phyloP scores from a whole-genome alignment of 1,140 invertebrate genomes.

The Helicoverpa zea region DNA sequence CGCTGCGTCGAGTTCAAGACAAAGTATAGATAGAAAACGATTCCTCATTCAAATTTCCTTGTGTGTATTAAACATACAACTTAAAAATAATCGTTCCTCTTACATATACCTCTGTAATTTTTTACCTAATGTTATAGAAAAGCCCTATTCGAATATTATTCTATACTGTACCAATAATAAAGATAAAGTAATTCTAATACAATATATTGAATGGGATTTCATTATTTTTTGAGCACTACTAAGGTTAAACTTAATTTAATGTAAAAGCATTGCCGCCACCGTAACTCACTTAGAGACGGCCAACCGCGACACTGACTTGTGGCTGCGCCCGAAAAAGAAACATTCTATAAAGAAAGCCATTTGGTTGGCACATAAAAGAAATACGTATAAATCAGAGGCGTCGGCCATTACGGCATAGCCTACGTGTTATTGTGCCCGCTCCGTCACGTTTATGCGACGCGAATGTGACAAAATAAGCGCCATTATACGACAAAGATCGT shows the following conservation, averaged over 20 bases:
- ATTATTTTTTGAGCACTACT: slow-evolving; percentile 58
- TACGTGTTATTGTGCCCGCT: slow-evolving; percentile 77
- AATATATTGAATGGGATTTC: slow-evolving; percentile 10
- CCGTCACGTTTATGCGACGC: slow-evolving; percentile 77
- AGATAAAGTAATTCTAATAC: background rate
- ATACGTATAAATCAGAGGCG: slow-evolving; percentile 83
- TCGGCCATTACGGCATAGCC: slow-evolving; percentile 74
- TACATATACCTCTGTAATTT: no score
- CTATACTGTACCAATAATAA: background rate
- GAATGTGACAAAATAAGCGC: slow-evolving; percentile 80
- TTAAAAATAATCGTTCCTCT: no score
- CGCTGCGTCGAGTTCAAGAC: no score
- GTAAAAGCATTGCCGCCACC: slow-evolving; percentile 64
- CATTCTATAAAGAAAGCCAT: slow-evolving; percentile 79
- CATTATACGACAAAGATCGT: slow-evolving; percentile 65
- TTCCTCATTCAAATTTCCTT: no score
- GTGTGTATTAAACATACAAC: no score
- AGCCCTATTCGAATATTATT: no score
- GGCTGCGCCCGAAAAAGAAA: slow-evolving; percentile 65
- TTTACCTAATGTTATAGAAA: no score
- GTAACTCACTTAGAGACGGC: slow-evolving; percentile 59
- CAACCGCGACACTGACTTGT: slow-evolving; percentile 59
- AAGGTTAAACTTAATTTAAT: slow-evolving; percentile 75
- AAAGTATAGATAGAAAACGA: no score
- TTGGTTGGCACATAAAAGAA: slow-evolving; percentile 81